These are phyloP conservation scores for Ivindomyrus marchei DNA, from an alignment of 2,113 vertebrate species.

Conservation along the genomic window DNA sequence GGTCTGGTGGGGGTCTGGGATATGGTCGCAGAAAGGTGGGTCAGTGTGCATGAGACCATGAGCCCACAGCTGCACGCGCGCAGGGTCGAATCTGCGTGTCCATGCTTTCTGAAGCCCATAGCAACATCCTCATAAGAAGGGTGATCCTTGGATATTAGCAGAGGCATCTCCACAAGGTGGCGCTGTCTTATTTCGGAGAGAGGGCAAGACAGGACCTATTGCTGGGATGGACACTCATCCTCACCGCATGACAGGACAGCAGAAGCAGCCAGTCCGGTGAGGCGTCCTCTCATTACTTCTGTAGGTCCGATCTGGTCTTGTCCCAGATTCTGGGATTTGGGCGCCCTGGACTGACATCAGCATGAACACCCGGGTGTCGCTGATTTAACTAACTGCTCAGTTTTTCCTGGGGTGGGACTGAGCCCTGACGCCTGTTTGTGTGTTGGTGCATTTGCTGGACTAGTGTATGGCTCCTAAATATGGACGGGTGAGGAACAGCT, in stretches of 20 bases:
- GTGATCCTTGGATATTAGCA: neutral
- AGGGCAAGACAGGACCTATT: no score
- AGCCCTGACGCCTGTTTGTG: neutral
- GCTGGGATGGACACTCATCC: neutral
- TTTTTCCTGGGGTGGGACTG: neutral
- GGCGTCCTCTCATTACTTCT: neutral
- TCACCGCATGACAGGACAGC: neutral
- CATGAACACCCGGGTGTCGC: neutral
- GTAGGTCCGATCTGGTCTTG: neutral
- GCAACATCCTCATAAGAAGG: neutral
- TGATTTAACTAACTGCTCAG: neutral
- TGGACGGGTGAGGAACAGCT: neutral
- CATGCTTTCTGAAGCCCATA: neutral
- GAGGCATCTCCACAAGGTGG: neutral
- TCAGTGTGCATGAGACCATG: neutral
- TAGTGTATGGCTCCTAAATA: neutral
- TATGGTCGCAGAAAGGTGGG: neutral
- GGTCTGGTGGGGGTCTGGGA: neutral
- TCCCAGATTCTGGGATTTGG: neutral
- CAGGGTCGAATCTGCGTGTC: neutral
- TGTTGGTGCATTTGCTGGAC: neutral
- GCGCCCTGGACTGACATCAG: neutral
- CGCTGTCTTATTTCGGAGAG: neutral
- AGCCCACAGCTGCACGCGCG: neutral
- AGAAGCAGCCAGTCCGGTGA: neutral